Percentiles rank a stretch among this genome's conserved stretches.
These are phyloP conservation scores for Xanthia icteritia DNA, from an alignment of 2,888 invertebrate species.

Conservation along the genomic window DNA sequence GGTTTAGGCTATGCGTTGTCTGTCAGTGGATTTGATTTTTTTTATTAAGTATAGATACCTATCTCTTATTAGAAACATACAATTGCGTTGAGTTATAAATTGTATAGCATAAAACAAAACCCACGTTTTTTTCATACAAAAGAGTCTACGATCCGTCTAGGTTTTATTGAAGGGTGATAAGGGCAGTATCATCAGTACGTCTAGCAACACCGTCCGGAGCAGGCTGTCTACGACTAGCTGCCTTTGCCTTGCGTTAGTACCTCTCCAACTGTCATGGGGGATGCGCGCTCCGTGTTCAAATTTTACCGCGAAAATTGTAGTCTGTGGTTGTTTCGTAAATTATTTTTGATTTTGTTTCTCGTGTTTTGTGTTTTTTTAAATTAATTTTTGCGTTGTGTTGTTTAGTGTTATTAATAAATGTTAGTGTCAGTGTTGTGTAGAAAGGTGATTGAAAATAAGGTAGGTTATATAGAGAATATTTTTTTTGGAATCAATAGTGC, in stretches of 20 bases:
- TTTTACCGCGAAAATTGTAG: slow-evolving; percentile 45
- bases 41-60: no score
- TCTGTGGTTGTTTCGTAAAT: slow-evolving; percentile 37
- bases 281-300: slow-evolving; percentile 21
- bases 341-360: background rate
- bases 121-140: background rate
- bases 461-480: background rate
- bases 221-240: slow-evolving; percentile 24
- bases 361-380: background rate
- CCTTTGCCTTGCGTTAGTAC: slow-evolving; percentile 44
- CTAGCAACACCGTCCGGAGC: slow-evolving; percentile 38
- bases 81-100: background rate
- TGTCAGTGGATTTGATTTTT: background rate
- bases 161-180: slow-evolving; percentile 42
- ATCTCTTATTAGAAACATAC: background rate
- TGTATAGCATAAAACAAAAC: background rate
- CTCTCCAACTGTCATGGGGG: slow-evolving; percentile 20
- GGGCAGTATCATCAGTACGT: slow-evolving; percentile 10
- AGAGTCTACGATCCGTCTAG: background rate
- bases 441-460: slow-evolving; percentile 9
- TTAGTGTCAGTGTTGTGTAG: background rate
- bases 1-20: no score
- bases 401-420: background rate
- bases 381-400: slow-evolving; percentile 19
- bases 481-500: background rate